Conservation (phyloP, 2,888 invertebrate species). For the Lottia gigantea region DNA sequence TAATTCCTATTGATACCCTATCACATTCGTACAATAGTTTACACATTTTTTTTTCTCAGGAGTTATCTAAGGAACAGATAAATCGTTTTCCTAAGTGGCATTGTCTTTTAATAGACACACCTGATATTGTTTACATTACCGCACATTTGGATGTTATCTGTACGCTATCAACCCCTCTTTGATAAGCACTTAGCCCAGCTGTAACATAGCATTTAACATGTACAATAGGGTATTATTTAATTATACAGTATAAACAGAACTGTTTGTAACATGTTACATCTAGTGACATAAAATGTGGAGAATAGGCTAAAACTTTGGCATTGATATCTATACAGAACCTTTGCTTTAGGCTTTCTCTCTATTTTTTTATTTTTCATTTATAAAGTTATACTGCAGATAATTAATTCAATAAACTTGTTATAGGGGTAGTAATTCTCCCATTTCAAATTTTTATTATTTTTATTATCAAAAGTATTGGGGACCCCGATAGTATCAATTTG, state of each 20-base stretch:
- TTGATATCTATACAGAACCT: neutral
- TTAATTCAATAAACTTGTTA: too few species aligned
- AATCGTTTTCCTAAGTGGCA: too few species aligned
- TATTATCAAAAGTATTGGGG: too few species aligned
- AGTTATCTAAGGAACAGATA: too few species aligned
- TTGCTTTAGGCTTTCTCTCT: too few species aligned
- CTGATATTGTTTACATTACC: conserved; percentile 2
- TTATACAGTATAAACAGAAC: conserved; percentile 3
- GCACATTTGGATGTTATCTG: neutral
- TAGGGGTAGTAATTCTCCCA: too few species aligned
- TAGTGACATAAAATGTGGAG: neutral
- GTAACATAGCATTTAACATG: neutral
- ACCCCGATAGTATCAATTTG: too few species aligned
- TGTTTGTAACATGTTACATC: neutral
- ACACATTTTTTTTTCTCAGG: too few species aligned
- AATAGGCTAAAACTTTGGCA: neutral
- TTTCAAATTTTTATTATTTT: too few species aligned
- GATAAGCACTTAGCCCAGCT: neutral
- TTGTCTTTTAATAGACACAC: neutral
- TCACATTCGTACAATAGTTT: too few species aligned
- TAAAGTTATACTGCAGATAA: neutral
- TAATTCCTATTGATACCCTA: too few species aligned
- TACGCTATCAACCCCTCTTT: neutral
- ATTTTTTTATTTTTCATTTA: too few species aligned
- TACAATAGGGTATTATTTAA: neutral